Percentiles rank a stretch among this genome's conserved stretches.
These are phyloP conservation scores for Rhadinocentrus ornatus DNA, from an alignment of 2,797 vertebrate species.

Conservation along the genomic window DNA sequence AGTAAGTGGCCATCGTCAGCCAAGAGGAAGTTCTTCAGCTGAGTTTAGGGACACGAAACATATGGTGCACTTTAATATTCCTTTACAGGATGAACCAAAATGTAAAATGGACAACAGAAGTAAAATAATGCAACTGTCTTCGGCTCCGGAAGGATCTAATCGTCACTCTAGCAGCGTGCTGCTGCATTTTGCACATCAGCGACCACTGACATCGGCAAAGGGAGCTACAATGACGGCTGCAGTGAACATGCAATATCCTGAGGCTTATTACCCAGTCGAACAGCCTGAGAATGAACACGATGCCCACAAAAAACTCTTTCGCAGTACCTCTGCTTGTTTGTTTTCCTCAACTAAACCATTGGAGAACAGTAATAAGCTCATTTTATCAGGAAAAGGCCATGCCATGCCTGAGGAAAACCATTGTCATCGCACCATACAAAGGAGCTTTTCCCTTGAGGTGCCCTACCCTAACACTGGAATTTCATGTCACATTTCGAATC, in stretches of 20 bases:
- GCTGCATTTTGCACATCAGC: conserved; percentile 85
- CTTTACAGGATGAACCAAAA: conserved; percentile 77
- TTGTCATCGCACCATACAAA: conserved; percentile 85
- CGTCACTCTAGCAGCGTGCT: conserved; percentile 83
- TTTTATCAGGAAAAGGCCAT: conserved; percentile 67
- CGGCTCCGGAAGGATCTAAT: conserved; percentile 74
- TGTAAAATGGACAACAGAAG: conserved; percentile 51
- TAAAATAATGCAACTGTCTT: conserved; percentile 57
- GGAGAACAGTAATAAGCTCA: conserved; percentile 68
- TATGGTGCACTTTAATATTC: conserved; percentile 82
- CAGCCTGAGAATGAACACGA: conserved; percentile 61
- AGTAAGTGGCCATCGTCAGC: conserved; percentile 84
- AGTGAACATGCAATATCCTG: conserved; percentile 66
- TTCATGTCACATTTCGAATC: conserved; percentile 90
- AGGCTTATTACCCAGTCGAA: conserved; percentile 56
- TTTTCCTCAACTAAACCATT: conserved; percentile 73
- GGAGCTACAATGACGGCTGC: conserved; percentile 62
- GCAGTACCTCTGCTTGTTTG: conserved; percentile 86
- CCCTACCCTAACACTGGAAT: conserved; percentile 83
- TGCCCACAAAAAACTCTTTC: conserved; percentile 77
- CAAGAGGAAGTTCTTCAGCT: conserved; percentile 76
- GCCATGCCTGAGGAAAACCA: conserved; percentile 71
- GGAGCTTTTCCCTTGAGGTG: conserved; percentile 93
- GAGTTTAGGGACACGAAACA: conserved; percentile 86
- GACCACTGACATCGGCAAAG: conserved; percentile 67